phyloP scores from a whole-genome alignment of 35 echinoderm and acorn worm genomes.

The Heliocidaris tuberculata region DNA sequence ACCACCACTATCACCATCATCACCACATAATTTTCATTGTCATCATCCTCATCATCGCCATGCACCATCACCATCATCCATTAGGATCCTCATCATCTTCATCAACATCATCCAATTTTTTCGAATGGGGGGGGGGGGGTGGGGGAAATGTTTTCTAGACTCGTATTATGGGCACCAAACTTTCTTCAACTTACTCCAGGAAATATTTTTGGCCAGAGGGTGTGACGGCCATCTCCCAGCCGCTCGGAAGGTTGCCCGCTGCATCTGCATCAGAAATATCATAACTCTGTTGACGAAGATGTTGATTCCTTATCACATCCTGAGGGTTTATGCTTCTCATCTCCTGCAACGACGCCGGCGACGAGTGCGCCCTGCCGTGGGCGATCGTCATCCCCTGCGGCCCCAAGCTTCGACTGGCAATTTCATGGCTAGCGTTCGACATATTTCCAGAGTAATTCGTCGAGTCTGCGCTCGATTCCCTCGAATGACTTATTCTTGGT shows the following conservation, averaged over 20 bases:
- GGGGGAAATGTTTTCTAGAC: background rate
- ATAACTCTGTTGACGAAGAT: conserved; percentile 87
- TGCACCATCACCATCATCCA: background rate
- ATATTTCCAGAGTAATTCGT: conserved; percentile 74
- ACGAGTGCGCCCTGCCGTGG: conserved; percentile 75
- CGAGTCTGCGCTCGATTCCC: conserved; percentile 80
- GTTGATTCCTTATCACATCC: conserved; percentile 61
- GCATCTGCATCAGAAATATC: conserved; percentile 64
- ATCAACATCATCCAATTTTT: background rate
- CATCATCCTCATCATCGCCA: background rate
- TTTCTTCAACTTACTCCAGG: conserved; percentile 73
- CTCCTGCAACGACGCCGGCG: conserved; percentile 74
- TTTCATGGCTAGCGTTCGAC: conserved; percentile 48
- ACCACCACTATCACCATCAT: background rate
- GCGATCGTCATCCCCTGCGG: conserved; percentile 65
- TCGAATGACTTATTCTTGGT: conserved; percentile 68
- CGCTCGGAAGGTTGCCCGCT: conserved; percentile 53
- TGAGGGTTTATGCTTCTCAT: conserved; percentile 65
- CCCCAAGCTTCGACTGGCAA: conserved; percentile 46
- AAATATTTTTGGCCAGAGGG: conserved; percentile 82
- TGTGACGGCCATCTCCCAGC: conserved; percentile 82
- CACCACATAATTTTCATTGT: background rate
- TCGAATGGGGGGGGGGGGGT: background rate
- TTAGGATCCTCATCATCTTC: background rate
- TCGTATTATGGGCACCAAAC: background rate